A percentile compares a stretch with the other conserved stretches of the same genome.
phyloP scores from a whole-genome alignment of 2,888 invertebrate species.

The Sphecodes monilicornis region DNA sequence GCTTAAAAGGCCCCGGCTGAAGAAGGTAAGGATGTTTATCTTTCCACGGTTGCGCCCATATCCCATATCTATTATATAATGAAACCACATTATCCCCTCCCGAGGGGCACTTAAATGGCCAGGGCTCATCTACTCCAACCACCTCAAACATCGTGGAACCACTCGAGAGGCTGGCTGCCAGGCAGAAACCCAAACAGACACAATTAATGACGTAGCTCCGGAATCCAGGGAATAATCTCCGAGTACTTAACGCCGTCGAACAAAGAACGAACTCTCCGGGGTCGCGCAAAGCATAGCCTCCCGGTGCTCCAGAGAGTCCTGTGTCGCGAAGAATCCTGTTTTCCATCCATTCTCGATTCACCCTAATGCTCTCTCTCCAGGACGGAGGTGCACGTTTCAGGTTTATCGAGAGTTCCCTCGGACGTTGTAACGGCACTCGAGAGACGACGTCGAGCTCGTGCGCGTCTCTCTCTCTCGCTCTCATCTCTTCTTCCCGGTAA shows the following conservation, averaged over 20 bases:
- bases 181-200: slow-evolving; percentile 8
- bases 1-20: background rate
- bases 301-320: slow-evolving; percentile 21
- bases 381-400: slow-evolving; percentile 54
- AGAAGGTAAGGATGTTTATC: slow-evolving; percentile 30
- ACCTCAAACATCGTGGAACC: slow-evolving; percentile 3
- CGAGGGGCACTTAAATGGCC: slow-evolving; percentile 15
- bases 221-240: slow-evolving; percentile 31
- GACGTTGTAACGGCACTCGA: slow-evolving; percentile 71
- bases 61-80: slow-evolving; percentile 20
- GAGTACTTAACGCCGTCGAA: slow-evolving; percentile 23
- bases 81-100: slow-evolving; percentile 24
- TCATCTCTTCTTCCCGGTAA: slow-evolving; percentile 27
- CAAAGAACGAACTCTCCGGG: slow-evolving; percentile 1
- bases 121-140: slow-evolving; percentile 3
- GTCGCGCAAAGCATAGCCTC: slow-evolving; percentile 4
- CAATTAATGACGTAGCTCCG: slow-evolving; percentile 37
- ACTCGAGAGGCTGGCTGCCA: background rate
- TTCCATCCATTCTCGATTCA: slow-evolving; percentile 46
- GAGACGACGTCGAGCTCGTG: slow-evolving; percentile 45
- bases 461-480: slow-evolving; percentile 34
- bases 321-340: slow-evolving; percentile 55
- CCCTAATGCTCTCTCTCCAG: slow-evolving; percentile 29
- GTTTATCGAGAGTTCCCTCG: slow-evolving; percentile 62
- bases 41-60: background rate